Conservation (phyloP, 2,797 vertebrate genomes). For the Oreochromis mossambicus region DNA sequence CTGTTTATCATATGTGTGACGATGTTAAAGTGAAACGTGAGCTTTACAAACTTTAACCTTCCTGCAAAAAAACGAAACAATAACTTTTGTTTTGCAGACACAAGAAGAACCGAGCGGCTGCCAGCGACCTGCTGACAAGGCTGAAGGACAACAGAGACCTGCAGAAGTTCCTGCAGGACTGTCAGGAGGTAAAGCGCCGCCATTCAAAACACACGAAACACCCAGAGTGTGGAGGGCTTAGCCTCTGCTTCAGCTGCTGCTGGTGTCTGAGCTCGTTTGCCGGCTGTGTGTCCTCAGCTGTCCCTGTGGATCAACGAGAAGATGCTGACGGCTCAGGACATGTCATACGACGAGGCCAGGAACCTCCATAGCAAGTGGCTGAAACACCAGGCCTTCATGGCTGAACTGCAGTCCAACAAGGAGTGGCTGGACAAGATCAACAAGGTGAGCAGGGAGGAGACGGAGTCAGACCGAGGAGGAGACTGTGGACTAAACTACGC, state of each 20-base stretch:
- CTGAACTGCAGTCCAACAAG: constrained; percentile 96
- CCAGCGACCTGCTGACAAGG: constrained; percentile 88
- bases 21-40: neutral
- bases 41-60: neutral
- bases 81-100: constrained; percentile 45
- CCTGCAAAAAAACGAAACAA: neutral
- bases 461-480: neutral
- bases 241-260: neutral
- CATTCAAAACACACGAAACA: rapidly evolving
- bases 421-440: constrained; percentile 96
- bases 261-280: neutral
- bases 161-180: constrained; percentile 97
- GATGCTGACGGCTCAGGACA: constrained; percentile 98
- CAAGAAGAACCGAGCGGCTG: constrained; percentile 81
- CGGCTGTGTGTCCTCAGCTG: constrained; percentile 69
- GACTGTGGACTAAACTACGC: neutral
- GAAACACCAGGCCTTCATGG: constrained; percentile 98
- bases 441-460: constrained; percentile 73
- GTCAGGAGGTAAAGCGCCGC: constrained; percentile 85
- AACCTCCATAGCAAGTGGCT: constrained; percentile 99
- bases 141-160: constrained; percentile 97
- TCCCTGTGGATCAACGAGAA: constrained; percentile 97
- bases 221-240: rapidly evolving
- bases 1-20: neutral
- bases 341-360: constrained; percentile 96